Evolutionary conservation across 2,888 invertebrate genomes (phyloP).

Genomic region (Alviniconcha strummeri): DNA sequence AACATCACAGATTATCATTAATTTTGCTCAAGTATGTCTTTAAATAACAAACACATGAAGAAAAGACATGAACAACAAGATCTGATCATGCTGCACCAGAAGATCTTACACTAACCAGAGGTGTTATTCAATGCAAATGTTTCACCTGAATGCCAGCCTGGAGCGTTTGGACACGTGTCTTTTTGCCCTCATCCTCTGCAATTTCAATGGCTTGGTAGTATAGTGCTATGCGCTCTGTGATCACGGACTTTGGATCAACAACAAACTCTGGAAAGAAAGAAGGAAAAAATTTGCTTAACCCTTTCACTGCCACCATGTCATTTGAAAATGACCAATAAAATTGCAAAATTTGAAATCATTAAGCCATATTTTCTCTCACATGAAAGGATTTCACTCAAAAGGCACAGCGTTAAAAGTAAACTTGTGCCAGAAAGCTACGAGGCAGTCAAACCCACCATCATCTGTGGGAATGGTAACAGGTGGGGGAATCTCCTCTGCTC

Average conservation of each 20-base stretch:
- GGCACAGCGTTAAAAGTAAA: too few species aligned
- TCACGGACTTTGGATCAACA: slow-evolving; percentile 23
- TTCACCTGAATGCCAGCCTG: slow-evolving; percentile 19
- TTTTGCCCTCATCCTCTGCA: slow-evolving; percentile 15
- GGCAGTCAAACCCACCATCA: slow-evolving; percentile 34
- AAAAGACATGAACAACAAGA: neutral
- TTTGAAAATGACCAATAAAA: too few species aligned
- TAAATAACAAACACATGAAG: neutral
- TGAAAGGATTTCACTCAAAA: too few species aligned
- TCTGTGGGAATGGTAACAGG: slow-evolving; percentile 40
- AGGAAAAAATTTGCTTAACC: too few species aligned
- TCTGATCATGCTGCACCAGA: too few species aligned
- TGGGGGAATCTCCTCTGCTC: slow-evolving; percentile 41
- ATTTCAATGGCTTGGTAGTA: slow-evolving; percentile 27
- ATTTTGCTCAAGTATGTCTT: too few species aligned
- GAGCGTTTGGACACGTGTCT: neutral
- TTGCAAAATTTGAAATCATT: too few species aligned
- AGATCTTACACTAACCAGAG: neutral
- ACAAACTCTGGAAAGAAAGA: slow-evolving; percentile 23
- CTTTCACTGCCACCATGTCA: too few species aligned
- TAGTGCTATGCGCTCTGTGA: slow-evolving; percentile 25
- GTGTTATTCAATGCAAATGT: neutral
- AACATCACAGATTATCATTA: too few species aligned
- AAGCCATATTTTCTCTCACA: too few species aligned
- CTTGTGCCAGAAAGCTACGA: too few species aligned